These are phyloP conservation scores for Holacanthus passer DNA, from an alignment of 2,113 vertebrate species.

Conservation along the genomic window DNA sequence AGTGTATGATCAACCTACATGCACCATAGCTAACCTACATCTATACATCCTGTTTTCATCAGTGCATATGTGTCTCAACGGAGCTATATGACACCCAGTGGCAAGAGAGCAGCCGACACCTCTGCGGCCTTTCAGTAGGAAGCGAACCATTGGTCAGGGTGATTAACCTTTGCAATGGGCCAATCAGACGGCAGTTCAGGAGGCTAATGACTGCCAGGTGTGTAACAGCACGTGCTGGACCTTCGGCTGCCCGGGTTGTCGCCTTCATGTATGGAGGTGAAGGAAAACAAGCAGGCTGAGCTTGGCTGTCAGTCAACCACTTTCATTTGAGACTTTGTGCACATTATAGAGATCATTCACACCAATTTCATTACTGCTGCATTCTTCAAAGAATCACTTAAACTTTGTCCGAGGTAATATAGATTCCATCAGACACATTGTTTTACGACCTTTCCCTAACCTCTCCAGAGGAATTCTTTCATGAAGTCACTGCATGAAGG, in stretches of 20 bases:
- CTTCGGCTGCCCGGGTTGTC: conserved; percentile 14
- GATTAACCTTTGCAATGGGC: conserved; percentile 74
- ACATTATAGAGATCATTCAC: neutral
- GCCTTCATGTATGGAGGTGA: conserved; percentile 34
- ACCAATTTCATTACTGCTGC: neutral
- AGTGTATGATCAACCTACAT: neutral
- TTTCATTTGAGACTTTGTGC: neutral
- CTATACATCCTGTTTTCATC: neutral
- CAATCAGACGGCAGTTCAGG: conserved; percentile 62
- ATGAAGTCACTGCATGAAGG: conserved; percentile 45
- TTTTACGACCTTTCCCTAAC: conserved; percentile 21
- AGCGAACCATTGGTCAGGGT: conserved; percentile 54
- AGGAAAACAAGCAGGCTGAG: conserved; percentile 28
- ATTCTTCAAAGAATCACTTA: conserved; percentile 23
- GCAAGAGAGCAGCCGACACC: conserved; percentile 34
- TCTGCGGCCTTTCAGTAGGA: conserved; percentile 48
- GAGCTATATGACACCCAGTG: conserved; percentile 23
- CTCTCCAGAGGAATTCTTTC: conserved; percentile 25
- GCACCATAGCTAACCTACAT: neutral
- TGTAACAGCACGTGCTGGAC: conserved; percentile 25
- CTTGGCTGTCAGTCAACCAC: neutral
- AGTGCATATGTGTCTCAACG: conserved; percentile 14
- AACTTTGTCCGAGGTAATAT: conserved; percentile 24
- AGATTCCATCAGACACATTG: conserved; percentile 22
- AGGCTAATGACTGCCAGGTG: conserved; percentile 72